Conservation (phyloP, 2,797 vertebrate species). For the Sebastes hubbsi region DNA sequence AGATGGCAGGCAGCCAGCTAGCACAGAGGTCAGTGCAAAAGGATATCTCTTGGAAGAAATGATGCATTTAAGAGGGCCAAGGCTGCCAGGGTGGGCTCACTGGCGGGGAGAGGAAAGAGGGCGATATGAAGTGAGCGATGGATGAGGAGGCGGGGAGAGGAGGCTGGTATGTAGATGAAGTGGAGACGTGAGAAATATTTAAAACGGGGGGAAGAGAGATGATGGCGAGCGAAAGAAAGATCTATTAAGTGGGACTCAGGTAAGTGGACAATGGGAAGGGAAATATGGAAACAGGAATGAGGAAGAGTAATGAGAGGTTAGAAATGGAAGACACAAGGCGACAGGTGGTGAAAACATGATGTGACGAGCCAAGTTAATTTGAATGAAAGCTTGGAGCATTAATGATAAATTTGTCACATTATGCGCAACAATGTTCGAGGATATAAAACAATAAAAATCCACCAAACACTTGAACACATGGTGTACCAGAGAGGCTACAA, state of each 20-base stretch:
- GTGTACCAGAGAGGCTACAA: neutral
- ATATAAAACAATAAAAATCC: conserved; percentile 35
- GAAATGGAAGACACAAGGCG: conserved; percentile 36
- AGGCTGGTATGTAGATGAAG: conserved; percentile 65
- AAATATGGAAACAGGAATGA: conserved; percentile 31
- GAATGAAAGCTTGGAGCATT: conserved; percentile 52
- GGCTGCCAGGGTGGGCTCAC: conserved; percentile 75
- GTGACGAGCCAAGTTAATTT: conserved; percentile 60
- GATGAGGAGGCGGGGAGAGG: conserved; percentile 53
- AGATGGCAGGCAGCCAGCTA: conserved; percentile 81
- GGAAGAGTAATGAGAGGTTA: conserved; percentile 31
- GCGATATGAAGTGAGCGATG: conserved; percentile 62
- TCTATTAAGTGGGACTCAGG: conserved; percentile 40
- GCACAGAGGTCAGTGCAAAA: conserved; percentile 82
- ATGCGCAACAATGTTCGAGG: conserved; percentile 35
- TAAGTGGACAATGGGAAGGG: conserved; percentile 41
- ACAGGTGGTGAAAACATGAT: conserved; percentile 49
- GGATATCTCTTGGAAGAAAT: conserved; percentile 83
- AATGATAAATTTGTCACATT: conserved; percentile 64
- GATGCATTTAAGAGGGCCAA: conserved; percentile 83
- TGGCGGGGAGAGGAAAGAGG: conserved; percentile 62
- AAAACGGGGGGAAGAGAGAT: conserved; percentile 48
- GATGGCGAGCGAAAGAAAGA: conserved; percentile 32
- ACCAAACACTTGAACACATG: conserved; percentile 13
- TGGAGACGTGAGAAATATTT: conserved; percentile 63